A percentile compares a stretch with the other conserved stretches of the same genome.
Conservation (phyloP, 1,140 invertebrate species). For the Lanistes nyassanus region DNA sequence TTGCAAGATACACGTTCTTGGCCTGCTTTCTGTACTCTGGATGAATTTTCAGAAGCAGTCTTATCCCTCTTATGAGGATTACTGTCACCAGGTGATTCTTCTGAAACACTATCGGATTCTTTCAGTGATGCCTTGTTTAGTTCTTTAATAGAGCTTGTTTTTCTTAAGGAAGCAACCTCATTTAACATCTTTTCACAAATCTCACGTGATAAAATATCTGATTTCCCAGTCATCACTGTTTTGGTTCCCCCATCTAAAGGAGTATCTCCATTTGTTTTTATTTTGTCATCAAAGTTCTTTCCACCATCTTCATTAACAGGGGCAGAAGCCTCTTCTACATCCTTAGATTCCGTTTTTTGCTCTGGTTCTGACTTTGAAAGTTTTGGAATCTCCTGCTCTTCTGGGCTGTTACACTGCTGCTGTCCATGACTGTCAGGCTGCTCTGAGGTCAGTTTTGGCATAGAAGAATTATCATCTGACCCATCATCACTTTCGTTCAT, state of each 20-base stretch:
- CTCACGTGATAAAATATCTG: not conserved
- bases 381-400: too few species aligned
- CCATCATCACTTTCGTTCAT: slow-evolving; percentile 20
- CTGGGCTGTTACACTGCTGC: too few species aligned
- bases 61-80: too few species aligned
- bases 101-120: too few species aligned
- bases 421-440: not conserved
- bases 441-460: not conserved
- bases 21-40: too few species aligned
- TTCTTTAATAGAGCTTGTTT: too few species aligned
- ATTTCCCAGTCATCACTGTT: not conserved
- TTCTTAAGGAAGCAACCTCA: not conserved
- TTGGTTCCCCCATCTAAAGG: not conserved
- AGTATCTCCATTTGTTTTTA: not conserved
- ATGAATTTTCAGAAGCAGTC: too few species aligned
- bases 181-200: slow-evolving; percentile 6
- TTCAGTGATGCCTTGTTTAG: too few species aligned
- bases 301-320: not conserved
- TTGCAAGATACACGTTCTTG: too few species aligned
- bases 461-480: not conserved
- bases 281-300: not conserved
- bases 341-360: slow-evolving; percentile 9
- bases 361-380: slow-evolving; percentile 34
- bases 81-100: too few species aligned
- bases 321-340: not conserved